Evolutionary conservation across 2,888 invertebrate species (phyloP), one percentile per base, ranked within the genome.

Genomic region (Machimus atricapillus): DNA sequence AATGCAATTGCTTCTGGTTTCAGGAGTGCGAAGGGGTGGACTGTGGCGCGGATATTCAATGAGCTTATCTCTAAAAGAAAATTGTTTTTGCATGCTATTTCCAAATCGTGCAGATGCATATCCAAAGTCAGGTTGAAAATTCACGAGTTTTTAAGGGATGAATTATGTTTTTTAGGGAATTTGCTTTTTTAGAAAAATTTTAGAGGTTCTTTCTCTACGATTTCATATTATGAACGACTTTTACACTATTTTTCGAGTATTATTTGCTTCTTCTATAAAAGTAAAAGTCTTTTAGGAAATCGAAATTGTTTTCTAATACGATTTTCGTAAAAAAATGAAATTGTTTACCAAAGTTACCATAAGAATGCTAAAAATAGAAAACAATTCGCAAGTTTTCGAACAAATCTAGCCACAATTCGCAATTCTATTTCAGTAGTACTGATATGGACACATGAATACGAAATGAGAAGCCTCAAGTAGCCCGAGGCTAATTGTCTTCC

Each of bases 401-500:
- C 74, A 74, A 74, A 74, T 74, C 74, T 6, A 16, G 16, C n/a
- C 74, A 16, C 31, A 74, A 27, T 74, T 74, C n/a, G 23, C 74
- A 74, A 74, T 34, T 74, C 5, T 27, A 74, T 66, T 66, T 37
- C 73, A 74, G 19, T n/a, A n/a, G 74, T 43, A 34, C 52, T 31
- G 74, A 73, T 85, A 46, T 74, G 82, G 85, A 85, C 85, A 74
- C 46, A 86, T 86, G 86, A 86, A 86, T 86, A 86, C 40, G 78
- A 86, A 86, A 86, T 79, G 86, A 86, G 86, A n/a, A 77, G 14
- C 85, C 74, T 52, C n/a, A 37, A 86, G 40, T 86, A 37, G 78
- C 86, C 86, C 27, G 58, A 66, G 86, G 86, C 78, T 79, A 86
- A 86, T 86, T 86, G 85, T 85, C 85, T 74, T 85, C 74, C 43